These are phyloP conservation scores for Anser brachyrhynchus DNA, from an alignment of 2,113 vertebrate species.

Conservation along the genomic window DNA sequence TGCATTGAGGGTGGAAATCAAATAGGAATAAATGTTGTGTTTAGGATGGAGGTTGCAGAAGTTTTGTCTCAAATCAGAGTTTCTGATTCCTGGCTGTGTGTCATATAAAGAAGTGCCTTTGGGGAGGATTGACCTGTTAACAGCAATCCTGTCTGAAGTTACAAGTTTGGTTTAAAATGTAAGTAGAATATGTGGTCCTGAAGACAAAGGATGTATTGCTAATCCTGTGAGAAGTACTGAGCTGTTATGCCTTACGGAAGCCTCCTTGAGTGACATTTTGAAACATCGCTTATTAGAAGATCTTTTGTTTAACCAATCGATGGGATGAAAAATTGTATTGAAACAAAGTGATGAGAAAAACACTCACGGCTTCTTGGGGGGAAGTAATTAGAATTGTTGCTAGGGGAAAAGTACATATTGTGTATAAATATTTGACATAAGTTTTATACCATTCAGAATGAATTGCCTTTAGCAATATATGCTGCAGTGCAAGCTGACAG, in stretches of 20 bases:
- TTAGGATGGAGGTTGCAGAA: neutral
- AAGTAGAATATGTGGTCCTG: neutral
- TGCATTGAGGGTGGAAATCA: neutral
- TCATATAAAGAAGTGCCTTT: neutral
- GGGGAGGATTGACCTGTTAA: neutral
- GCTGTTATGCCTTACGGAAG: neutral
- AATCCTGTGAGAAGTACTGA: neutral
- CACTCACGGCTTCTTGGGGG: neutral
- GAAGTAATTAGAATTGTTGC: neutral
- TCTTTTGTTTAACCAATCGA: neutral
- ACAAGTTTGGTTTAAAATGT: neutral
- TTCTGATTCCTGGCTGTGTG: neutral
- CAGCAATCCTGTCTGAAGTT: neutral
- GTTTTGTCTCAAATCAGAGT: neutral
- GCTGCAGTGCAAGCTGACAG: neutral
- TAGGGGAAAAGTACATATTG: neutral
- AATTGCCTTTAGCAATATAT: neutral
- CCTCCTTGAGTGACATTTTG: neutral
- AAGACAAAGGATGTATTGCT: neutral
- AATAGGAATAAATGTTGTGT: neutral
- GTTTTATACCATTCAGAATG: neutral
- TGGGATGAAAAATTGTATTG: neutral
- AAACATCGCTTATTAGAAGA: neutral
- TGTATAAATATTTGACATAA: neutral
- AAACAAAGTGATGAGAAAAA: neutral